A percentile compares a stretch with the other conserved stretches of the same genome.
Evolutionary conservation across 2,797 vertebrate genomes (phyloP).

Genomic region (Malurus leucopterus): DNA sequence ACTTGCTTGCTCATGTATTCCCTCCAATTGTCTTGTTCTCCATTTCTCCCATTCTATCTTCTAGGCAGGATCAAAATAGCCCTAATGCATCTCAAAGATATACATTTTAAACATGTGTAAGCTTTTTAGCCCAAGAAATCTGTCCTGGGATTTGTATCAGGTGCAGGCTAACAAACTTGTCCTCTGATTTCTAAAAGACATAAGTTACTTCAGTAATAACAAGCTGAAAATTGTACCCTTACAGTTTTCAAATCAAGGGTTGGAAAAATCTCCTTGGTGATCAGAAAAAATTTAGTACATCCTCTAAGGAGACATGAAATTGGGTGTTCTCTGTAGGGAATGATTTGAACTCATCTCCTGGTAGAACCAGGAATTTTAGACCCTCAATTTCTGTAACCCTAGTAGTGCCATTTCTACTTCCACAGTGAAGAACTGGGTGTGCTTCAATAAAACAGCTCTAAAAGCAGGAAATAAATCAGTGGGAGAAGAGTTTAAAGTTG

Average conservation of each 20-base stretch:
- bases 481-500: not conserved
- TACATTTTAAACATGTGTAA: not conserved
- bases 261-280: not conserved
- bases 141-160: not conserved
- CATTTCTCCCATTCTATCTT: not conserved
- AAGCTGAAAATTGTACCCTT: not conserved
- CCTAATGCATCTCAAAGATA: not conserved
- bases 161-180: not conserved
- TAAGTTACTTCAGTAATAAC: not conserved
- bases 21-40: not conserved
- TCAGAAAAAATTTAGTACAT: not conserved
- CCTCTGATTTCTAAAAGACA: not conserved
- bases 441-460: not conserved
- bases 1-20: rapidly evolving
- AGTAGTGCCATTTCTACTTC: not conserved
- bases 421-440: not conserved
- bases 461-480: not conserved
- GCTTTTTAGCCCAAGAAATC: not conserved
- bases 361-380: not conserved
- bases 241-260: not conserved
- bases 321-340: not conserved
- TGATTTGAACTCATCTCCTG: not conserved
- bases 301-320: not conserved
- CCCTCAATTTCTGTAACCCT: not conserved
- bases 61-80: not conserved